Conservation (phyloP, 2,113 vertebrate species). For the Uria aalge region DNA sequence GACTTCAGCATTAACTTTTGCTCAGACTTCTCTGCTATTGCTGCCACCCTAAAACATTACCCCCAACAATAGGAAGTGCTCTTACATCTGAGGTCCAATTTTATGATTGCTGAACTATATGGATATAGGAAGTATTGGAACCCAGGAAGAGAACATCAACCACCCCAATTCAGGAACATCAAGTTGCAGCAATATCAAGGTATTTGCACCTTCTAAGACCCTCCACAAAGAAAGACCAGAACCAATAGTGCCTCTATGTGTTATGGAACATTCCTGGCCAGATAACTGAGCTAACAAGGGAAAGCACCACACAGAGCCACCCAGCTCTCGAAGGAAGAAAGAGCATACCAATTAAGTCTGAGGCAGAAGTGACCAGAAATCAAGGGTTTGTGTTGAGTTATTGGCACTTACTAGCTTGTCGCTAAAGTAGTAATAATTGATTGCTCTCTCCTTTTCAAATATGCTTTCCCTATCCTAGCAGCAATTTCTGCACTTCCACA, state of each 20-base stretch:
- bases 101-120: not conserved
- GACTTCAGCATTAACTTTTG: not conserved
- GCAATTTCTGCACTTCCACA: not conserved
- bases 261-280: not conserved
- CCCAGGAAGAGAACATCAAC: not conserved
- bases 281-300: not conserved
- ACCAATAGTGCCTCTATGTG: not conserved
- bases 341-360: not conserved
- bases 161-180: not conserved
- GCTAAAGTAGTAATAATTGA: not conserved
- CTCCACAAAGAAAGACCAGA: not conserved
- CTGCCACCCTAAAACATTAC: not conserved
- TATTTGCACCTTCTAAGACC: not conserved
- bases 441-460: not conserved
- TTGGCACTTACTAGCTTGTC: not conserved
- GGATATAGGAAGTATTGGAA: fast-evolving
- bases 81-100: fast-evolving
- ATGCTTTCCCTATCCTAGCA: not conserved
- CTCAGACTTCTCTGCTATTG: not conserved
- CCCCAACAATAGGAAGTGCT: not conserved
- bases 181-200: not conserved
- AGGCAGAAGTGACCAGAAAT: not conserved
- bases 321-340: not conserved
- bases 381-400: not conserved
- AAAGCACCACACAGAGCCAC: not conserved